Conservation (phyloP, 2,113 vertebrate genomes). For the Podarcis raffonei region DNA sequence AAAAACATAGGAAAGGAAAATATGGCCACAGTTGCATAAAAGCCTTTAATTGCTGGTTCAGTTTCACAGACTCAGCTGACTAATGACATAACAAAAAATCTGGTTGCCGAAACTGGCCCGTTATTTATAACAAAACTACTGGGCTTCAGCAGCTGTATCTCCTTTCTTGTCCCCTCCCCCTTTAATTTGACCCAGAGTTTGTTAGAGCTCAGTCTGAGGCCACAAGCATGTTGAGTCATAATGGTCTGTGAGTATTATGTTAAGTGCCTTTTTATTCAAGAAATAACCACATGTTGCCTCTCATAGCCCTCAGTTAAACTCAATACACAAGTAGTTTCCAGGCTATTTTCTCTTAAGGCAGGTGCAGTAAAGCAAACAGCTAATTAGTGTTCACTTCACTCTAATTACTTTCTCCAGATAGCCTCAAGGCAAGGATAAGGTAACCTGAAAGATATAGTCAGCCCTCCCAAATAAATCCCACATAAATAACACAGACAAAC, state of each 20-base stretch:
- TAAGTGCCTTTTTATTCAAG: neutral
- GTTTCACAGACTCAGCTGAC: neutral
- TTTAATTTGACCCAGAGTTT: neutral
- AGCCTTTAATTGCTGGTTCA: neutral
- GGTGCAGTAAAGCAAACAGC: conserved; percentile 13
- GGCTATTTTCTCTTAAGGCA: conserved; percentile 14
- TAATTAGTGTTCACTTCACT: neutral
- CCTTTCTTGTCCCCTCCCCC: no score
- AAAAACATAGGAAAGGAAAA: no score
- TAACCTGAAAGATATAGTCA: neutral
- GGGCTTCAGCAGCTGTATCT: neutral
- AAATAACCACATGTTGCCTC: neutral
- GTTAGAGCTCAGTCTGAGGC: neutral
- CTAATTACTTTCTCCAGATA: conserved; percentile 15
- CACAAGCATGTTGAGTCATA: neutral
- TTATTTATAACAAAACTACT: neutral
- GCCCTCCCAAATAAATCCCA: neutral
- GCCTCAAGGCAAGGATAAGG: neutral
- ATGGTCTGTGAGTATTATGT: neutral
- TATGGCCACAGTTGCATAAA: no score
- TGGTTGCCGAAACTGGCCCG: neutral
- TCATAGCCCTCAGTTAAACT: neutral
- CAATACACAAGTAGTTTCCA: neutral
- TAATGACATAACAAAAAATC: neutral
- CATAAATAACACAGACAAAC: neutral